phyloP scores from a whole-genome alignment of 2,113 vertebrate genomes.

The Chloroceryle aenea region DNA sequence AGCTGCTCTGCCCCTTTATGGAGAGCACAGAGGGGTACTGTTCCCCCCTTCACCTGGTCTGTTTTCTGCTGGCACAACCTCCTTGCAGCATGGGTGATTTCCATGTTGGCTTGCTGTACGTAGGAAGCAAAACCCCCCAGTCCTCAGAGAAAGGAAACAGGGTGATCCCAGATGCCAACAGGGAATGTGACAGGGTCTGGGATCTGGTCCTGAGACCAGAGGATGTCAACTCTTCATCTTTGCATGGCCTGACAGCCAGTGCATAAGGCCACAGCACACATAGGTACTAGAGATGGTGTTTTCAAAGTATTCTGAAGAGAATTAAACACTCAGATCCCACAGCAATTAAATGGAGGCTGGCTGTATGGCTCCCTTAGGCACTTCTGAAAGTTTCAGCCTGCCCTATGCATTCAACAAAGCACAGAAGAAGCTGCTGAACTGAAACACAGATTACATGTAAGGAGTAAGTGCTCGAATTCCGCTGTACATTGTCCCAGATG shows the following conservation, averaged over 20 bases:
- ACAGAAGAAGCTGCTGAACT: neutral
- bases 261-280: rapidly evolving
- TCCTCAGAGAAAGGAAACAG: neutral
- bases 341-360: rapidly evolving
- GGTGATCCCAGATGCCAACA: neutral
- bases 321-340: neutral
- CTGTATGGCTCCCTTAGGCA: neutral
- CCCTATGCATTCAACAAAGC: neutral
- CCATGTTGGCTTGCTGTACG: neutral
- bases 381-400: neutral
- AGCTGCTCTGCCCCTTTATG: neutral
- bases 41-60: conserved; percentile 73
- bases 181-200: neutral
- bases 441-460: too few relatives aligned
- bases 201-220: neutral
- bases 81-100: neutral
- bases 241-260: rapidly evolving
- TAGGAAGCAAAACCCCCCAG: neutral
- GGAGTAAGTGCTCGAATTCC: neutral
- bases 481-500: rapidly evolving
- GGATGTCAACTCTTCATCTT: neutral
- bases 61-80: conserved; percentile 53
- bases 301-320: neutral
- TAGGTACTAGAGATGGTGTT: rapidly evolving
- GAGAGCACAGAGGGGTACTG: conserved; percentile 67